phyloP scores from a whole-genome alignment of 2,113 vertebrate species.

The Mustelus asterias region DNA sequence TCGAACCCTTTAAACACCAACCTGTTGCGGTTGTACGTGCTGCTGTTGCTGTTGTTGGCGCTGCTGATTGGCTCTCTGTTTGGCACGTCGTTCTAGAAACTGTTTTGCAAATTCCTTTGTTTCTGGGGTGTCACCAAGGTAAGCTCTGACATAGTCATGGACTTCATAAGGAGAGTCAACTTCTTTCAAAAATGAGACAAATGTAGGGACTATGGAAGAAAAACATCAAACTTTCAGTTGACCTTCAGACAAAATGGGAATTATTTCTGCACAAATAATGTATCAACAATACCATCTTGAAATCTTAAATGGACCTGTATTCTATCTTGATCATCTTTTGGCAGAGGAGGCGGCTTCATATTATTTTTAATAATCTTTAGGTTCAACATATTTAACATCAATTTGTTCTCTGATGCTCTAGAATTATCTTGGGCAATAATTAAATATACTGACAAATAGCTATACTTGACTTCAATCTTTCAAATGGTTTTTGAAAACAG shows the following conservation, averaged over 20 bases:
- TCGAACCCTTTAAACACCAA: neutral
- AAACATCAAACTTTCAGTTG: neutral
- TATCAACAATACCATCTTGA: neutral
- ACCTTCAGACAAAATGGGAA: neutral
- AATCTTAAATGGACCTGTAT: neutral
- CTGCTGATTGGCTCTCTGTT: conserved; percentile 89
- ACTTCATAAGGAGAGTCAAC: conserved; percentile 97
- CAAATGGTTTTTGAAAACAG: neutral
- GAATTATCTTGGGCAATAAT: neutral
- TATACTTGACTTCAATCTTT: neutral
- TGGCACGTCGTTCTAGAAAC: conserved; percentile 98
- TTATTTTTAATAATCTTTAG: neutral
- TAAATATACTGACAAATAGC: neutral
- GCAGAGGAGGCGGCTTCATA: neutral
- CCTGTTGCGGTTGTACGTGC: conserved; percentile 46
- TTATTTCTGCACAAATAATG: neutral
- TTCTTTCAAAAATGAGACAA: conserved; percentile 97
- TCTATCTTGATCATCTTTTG: neutral
- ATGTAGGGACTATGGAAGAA: conserved; percentile 80
- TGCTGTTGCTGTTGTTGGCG: conserved; percentile 66
- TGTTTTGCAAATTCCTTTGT: conserved; percentile 99
- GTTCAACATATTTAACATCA: neutral
- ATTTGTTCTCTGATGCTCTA: neutral
- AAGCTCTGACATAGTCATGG: conserved; percentile 93
- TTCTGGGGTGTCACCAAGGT: conserved; percentile 91